phyloP scores from a whole-genome alignment of 2,797 vertebrate genomes.

The Danio kyathit region DNA sequence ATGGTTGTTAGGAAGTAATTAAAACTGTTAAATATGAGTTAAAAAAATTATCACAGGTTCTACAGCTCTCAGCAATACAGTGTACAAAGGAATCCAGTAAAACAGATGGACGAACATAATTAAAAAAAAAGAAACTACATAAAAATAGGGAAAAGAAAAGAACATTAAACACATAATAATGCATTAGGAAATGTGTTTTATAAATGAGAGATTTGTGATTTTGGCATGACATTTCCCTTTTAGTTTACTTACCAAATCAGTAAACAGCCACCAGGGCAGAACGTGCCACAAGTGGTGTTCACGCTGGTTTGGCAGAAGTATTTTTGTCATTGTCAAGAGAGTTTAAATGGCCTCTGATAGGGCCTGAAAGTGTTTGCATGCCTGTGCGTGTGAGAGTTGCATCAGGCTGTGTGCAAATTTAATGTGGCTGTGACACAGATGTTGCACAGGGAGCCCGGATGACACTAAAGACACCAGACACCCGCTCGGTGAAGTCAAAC shows the following conservation, averaged over 20 bases:
- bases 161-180: not conserved
- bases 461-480: slow-evolving; percentile 51
- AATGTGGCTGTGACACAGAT: slow-evolving; percentile 46
- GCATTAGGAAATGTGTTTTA: too few species aligned
- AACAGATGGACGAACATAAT: not conserved
- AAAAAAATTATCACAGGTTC: not conserved
- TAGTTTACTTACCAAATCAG: slow-evolving; percentile 18
- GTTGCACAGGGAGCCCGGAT: slow-evolving; percentile 35
- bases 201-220: not conserved
- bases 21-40: too few species aligned
- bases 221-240: not conserved
- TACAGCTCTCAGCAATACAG: not conserved
- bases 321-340: slow-evolving; percentile 34
- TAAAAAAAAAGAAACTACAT: too few species aligned
- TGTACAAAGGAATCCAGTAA: not conserved
- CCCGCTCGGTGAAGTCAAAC: slow-evolving; percentile 62
- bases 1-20: too few species aligned
- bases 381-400: slow-evolving; percentile 5
- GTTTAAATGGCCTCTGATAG: slow-evolving; percentile 43
- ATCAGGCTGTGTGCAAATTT: slow-evolving; percentile 34
- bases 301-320: slow-evolving; percentile 36
- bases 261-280: not conserved
- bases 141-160: too few species aligned
- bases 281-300: slow-evolving; percentile 8
- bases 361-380: slow-evolving; percentile 32